Conservation (phyloP, 2,888 invertebrate species). For the Blastobasis adustella region DNA sequence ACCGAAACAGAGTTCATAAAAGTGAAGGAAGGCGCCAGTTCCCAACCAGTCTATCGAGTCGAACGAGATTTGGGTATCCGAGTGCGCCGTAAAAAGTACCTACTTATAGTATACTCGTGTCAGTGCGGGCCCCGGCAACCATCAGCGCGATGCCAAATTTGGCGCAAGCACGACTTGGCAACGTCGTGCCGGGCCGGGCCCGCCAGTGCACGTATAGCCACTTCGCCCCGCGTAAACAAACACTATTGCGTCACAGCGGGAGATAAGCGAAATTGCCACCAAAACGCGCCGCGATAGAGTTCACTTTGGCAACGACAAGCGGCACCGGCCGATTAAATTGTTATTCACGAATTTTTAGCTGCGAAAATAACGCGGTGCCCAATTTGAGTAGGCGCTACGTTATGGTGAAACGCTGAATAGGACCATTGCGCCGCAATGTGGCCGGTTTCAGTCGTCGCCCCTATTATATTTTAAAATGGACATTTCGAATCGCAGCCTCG, state of each 20-base stretch:
- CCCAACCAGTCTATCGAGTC: not conserved
- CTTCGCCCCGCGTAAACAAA: conserved; percentile 59
- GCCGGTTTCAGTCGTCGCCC: no score
- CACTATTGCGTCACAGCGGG: conserved; percentile 52
- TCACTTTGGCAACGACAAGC: conserved; percentile 16
- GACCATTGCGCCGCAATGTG: no score
- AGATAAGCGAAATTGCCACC: conserved; percentile 32
- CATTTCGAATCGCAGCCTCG: no score
- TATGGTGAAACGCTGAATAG: conserved; percentile 1
- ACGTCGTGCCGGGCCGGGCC: conserved; percentile 28
- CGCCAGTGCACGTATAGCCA: conserved; percentile 19
- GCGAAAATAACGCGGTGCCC: conserved; percentile 33
- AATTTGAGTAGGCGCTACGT: conserved; percentile 21
- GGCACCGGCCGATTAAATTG: conserved; percentile 32
- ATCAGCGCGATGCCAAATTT: conserved; percentile 53
- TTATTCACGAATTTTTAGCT: conserved; percentile 43
- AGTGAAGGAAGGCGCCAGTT: not conserved
- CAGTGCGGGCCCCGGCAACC: conserved; percentile 32
- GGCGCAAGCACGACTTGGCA: conserved; percentile 63
- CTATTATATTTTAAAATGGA: no score
- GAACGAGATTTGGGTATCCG: not conserved
- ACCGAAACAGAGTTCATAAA: not conserved
- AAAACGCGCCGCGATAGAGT: conserved; percentile 24
- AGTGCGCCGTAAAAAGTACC: not conserved
- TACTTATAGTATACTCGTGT: conserved; percentile 16